A percentile compares a stretch with the other conserved stretches of the same genome.
Conservation (phyloP, 2,797 vertebrate genomes). For the Myripristis murdjan region DNA sequence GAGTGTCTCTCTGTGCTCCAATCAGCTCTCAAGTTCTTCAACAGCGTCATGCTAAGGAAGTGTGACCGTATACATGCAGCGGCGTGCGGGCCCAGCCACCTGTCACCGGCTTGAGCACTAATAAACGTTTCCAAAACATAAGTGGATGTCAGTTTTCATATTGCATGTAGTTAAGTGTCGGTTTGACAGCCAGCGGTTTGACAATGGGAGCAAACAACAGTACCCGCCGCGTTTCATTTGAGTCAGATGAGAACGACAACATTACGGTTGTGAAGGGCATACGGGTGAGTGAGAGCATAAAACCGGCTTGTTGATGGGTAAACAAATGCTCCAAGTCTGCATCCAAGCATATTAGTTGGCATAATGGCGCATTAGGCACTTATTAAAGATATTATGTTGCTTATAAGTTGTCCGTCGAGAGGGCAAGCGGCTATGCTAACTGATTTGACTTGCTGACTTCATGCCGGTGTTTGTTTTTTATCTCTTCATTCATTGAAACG, state of each 20-base stretch:
- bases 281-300: constrained; percentile 88
- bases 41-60: constrained; percentile 73
- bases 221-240: constrained; percentile 93
- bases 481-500: constrained; percentile 35
- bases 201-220: constrained; percentile 93
- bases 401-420: not conserved
- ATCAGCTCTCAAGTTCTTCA: constrained; percentile 58
- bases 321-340: not conserved
- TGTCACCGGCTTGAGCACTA: not conserved
- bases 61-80: not conserved
- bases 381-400: no score
- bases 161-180: constrained; percentile 46
- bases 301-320: not conserved
- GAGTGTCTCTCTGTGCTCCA: constrained; percentile 26
- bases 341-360: not conserved
- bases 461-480: not conserved
- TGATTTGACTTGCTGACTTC: not conserved
- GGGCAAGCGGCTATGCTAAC: not conserved
- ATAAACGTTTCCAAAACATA: constrained; percentile 7
- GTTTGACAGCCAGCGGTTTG: constrained; percentile 34
- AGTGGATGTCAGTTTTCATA: not conserved
- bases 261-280: constrained; percentile 98
- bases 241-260: constrained; percentile 95
- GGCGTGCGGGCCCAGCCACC: constrained; percentile 31
- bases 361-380: not conserved